Conservation (phyloP, 2,113 vertebrate genomes). For the Chinchilla lanigera region DNA sequence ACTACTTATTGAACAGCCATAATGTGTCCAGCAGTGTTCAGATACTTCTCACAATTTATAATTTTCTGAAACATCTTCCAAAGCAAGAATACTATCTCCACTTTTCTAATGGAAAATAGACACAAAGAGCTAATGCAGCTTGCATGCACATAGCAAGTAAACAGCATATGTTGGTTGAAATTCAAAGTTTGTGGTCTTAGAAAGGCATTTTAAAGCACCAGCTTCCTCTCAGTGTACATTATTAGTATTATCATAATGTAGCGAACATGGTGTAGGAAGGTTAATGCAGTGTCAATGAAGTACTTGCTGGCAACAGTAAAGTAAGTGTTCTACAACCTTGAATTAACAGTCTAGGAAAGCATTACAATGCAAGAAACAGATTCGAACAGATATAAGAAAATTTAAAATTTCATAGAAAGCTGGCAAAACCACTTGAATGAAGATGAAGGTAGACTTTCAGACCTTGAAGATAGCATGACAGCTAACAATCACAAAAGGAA, state of each 20-base stretch:
- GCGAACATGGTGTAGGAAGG: background rate
- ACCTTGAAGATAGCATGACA: too few relatives aligned
- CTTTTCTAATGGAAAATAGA: constrained; percentile 6
- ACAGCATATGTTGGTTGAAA: background rate
- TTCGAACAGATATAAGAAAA: too few relatives aligned
- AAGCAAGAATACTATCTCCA: background rate
- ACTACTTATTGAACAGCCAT: background rate
- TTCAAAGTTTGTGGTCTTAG: background rate
- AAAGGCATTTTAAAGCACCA: background rate
- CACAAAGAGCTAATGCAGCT: background rate
- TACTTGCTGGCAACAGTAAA: background rate
- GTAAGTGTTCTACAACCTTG: background rate
- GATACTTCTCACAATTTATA: background rate
- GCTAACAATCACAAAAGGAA: too few relatives aligned
- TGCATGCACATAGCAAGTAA: background rate
- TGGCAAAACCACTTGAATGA: too few relatives aligned
- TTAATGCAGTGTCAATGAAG: background rate
- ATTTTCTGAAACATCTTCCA: background rate
- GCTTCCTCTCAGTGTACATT: background rate
- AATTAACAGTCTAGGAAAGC: too few relatives aligned
- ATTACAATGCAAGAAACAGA: too few relatives aligned
- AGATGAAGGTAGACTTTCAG: too few relatives aligned
- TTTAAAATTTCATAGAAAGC: too few relatives aligned
- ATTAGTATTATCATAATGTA: background rate
- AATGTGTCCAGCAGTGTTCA: background rate